Percentiles rank a stretch among this genome's conserved stretches.
Conservation (phyloP, 2,888 invertebrate genomes). For the Phania funesta region DNA sequence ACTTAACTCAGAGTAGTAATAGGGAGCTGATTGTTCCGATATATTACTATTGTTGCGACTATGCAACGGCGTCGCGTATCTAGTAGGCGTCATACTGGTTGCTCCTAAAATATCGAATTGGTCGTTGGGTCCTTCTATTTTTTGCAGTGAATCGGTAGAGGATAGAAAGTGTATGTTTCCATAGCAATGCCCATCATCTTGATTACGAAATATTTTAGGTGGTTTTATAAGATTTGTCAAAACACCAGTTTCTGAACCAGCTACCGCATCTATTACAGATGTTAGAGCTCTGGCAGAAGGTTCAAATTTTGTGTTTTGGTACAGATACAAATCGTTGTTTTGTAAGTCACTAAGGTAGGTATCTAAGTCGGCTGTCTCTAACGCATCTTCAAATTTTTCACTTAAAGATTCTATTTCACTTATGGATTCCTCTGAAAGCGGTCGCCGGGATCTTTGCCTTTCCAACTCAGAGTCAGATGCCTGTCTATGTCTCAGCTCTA, state of each 20-base stretch:
- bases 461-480: conserved; percentile 82
- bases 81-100: conserved; percentile 71
- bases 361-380: conserved; percentile 84
- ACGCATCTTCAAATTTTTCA: conserved; percentile 82
- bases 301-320: conserved; percentile 72
- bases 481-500: conserved; percentile 82
- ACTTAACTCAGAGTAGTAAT: conserved; percentile 88
- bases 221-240: conserved; percentile 79
- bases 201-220: conserved; percentile 78
- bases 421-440: conserved; percentile 87
- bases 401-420: conserved; percentile 85
- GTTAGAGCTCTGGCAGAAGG: conserved; percentile 52
- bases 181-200: conserved; percentile 79
- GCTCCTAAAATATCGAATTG: conserved; percentile 69
- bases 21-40: conserved; percentile 88
- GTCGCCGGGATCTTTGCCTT: conserved; percentile 85
- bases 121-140: conserved; percentile 66
- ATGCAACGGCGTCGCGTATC: conserved; percentile 81
- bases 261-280: conserved; percentile 72
- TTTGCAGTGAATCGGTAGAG: conserved; percentile 79
- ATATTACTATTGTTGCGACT: conserved; percentile 83
- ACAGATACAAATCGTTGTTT: conserved; percentile 81
- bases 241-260: conserved; percentile 71
- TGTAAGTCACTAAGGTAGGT: conserved; percentile 85
- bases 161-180: conserved; percentile 79